phyloP scores from a whole-genome alignment of 1,140 invertebrate species.

The Radopholus similis region DNA sequence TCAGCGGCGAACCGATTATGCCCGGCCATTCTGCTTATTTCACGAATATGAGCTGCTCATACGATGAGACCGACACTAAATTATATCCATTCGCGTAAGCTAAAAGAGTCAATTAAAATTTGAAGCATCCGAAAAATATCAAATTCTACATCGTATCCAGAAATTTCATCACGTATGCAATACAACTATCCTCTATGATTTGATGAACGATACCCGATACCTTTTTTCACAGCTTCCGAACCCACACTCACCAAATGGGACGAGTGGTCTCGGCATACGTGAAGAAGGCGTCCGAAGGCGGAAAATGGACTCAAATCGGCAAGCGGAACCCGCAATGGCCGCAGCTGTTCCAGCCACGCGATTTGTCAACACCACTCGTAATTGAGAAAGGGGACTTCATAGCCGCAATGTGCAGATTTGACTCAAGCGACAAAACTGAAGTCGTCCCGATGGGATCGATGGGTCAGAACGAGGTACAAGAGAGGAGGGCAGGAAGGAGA shows the following conservation, averaged over 20 bases:
- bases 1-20: constrained; percentile 53
- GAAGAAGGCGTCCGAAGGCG: constrained; percentile 35
- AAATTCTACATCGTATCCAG: not conserved
- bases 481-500: not conserved
- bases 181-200: not conserved
- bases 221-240: constrained; percentile 44
- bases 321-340: constrained; percentile 61
- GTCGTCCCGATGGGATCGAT: constrained; percentile 50
- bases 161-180: constrained; percentile 16
- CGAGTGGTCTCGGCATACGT: constrained; percentile 57
- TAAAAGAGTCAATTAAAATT: not conserved
- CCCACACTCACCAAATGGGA: constrained; percentile 60
- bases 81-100: constrained; percentile 58
- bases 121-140: not conserved
- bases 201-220: too few species aligned
- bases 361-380: constrained; percentile 21
- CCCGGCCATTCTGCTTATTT: constrained; percentile 32
- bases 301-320: constrained; percentile 57
- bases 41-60: constrained; percentile 52
- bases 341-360: constrained; percentile 37
- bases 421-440: constrained; percentile 52
- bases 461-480: constrained; percentile 44
- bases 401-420: constrained; percentile 55
- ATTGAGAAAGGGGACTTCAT: constrained; percentile 55
- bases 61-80: constrained; percentile 38